These are phyloP conservation scores for Aphidoletes aphidimyza DNA, from an alignment of 2,888 invertebrate genomes.

Conservation along the genomic window DNA sequence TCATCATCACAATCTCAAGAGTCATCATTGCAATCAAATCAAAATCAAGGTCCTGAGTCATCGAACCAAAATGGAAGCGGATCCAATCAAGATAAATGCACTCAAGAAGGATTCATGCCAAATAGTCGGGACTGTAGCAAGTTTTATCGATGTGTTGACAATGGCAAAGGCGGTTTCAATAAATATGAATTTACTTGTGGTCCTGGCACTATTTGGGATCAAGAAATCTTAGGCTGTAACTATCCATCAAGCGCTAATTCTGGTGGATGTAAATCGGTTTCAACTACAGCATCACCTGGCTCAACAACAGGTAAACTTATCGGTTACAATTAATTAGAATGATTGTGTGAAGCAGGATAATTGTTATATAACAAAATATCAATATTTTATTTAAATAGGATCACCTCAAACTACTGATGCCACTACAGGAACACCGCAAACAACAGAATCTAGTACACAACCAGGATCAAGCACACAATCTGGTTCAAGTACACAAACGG, in stretches of 20 bases:
- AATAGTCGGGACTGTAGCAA: constrained; percentile 69
- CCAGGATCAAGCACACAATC: constrained; percentile 51
- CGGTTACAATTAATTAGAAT: neutral
- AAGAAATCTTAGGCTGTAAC: constrained; percentile 69
- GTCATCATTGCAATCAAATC: constrained; percentile 38
- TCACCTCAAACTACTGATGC: constrained; percentile 57
- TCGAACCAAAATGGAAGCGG: constrained; percentile 48
- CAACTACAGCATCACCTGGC: constrained; percentile 55
- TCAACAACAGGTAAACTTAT: constrained; percentile 56
- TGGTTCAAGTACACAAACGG: neutral
- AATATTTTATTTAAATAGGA: neutral
- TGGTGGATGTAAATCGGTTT: neutral
- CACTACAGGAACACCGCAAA: constrained; percentile 48
- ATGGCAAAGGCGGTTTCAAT: constrained; percentile 66
- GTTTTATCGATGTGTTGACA: constrained; percentile 70
- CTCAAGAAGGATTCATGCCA: constrained; percentile 65
- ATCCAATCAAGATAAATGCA: constrained; percentile 60
- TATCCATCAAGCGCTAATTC: constrained; percentile 62
- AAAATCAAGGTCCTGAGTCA: no score
- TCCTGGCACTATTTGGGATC: constrained; percentile 71
- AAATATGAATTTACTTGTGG: constrained; percentile 69
- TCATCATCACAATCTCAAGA: constrained; percentile 55
- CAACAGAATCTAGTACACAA: neutral
- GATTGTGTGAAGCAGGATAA: neutral
- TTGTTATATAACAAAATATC: neutral